Conservation (phyloP, 92 coral and sea anemone species). For the Bergia puertoricense region DNA sequence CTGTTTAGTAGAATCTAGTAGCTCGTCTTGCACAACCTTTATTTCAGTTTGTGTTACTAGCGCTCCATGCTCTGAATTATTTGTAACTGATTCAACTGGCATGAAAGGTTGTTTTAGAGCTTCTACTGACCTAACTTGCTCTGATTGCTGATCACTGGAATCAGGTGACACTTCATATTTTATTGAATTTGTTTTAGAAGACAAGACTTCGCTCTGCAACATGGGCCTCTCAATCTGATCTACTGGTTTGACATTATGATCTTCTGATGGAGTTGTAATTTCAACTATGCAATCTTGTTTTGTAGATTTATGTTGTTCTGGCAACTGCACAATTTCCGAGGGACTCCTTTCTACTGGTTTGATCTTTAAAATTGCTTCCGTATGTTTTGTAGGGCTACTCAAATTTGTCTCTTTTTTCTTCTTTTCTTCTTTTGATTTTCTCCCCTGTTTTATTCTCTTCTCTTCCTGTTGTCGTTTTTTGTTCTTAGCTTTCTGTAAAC, state of each 20-base stretch:
- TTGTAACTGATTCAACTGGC: background rate
- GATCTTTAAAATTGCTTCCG: background rate
- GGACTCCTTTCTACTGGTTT: background rate
- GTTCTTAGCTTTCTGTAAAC: conserved; percentile 20
- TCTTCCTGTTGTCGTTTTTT: background rate
- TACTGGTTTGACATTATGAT: background rate
- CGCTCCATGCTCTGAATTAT: background rate
- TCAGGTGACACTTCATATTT: background rate
- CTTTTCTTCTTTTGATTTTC: conserved; percentile 5
- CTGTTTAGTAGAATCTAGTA: background rate
- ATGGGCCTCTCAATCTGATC: background rate
- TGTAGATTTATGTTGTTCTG: background rate
- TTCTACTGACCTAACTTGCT: background rate
- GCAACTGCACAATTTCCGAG: background rate
- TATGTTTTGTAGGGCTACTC: background rate
- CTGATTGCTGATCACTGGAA: background rate
- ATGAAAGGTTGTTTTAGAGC: background rate
- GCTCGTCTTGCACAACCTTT: background rate
- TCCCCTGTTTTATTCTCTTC: background rate
- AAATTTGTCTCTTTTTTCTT: background rate
- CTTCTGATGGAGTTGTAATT: background rate
- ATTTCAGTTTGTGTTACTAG: background rate
- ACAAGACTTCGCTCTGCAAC: background rate
- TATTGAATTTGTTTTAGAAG: background rate
- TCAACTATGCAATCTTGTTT: background rate